Conservation (phyloP, 2,797 vertebrate genomes). For the Harpagifer antarcticus region DNA sequence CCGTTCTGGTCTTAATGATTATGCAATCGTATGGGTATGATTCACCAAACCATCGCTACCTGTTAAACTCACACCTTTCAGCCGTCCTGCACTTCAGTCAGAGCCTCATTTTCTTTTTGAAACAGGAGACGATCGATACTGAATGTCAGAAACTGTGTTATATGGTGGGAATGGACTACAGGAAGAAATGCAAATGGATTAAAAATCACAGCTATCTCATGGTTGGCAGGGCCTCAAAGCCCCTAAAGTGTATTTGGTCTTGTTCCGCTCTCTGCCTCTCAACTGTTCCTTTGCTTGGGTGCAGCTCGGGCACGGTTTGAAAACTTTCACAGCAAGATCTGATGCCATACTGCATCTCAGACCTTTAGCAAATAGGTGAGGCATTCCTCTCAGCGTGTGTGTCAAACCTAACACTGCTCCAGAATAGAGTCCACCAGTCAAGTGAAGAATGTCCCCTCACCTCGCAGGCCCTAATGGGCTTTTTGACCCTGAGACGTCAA, state of each 20-base stretch:
- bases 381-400: conserved; percentile 75
- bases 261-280: conserved; percentile 51
- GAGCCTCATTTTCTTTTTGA: neutral
- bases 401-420: conserved; percentile 69
- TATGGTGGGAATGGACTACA: conserved; percentile 5
- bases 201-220: conserved; percentile 53
- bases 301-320: conserved; percentile 36
- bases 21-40: conserved; percentile 31
- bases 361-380: conserved; percentile 70
- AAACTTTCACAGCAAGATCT: conserved; percentile 71
- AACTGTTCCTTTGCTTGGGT: conserved; percentile 34
- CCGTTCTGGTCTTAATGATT: neutral
- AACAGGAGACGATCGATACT: neutral
- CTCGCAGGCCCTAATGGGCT: conserved; percentile 48
- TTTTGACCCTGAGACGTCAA: conserved; percentile 63
- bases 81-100: neutral
- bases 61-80: conserved; percentile 35
- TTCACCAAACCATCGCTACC: conserved; percentile 51
- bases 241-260: conserved; percentile 35
- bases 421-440: conserved; percentile 63
- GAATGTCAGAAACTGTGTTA: neutral
- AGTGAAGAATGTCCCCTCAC: conserved; percentile 65
- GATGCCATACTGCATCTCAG: conserved; percentile 49
- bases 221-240: conserved; percentile 60
- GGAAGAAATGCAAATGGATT: conserved; percentile 17